A percentile compares a stretch with the other conserved stretches of the same genome.
phyloP scores from a whole-genome alignment of 1,140 invertebrate genomes.

The Orius insidiosus region DNA sequence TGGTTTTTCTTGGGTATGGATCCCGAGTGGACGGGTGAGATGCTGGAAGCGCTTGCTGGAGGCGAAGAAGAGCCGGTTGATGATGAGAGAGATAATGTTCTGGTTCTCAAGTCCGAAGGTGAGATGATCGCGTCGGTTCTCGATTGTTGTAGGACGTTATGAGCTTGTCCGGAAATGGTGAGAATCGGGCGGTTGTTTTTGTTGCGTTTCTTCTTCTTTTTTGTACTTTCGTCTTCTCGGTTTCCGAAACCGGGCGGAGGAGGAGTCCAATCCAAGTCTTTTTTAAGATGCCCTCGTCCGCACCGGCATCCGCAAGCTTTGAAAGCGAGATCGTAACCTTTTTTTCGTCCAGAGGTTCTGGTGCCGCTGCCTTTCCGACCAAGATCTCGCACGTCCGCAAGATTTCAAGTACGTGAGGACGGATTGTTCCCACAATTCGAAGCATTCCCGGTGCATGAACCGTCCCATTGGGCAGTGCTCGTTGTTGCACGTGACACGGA shows the following conservation, averaged over 20 bases:
- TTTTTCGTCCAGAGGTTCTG: constrained; percentile 96
- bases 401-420: constrained; percentile 76
- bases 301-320: constrained; percentile 77
- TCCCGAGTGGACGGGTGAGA: constrained; percentile 41
- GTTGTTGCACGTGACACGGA: constrained; percentile 89
- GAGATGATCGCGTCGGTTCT: constrained; percentile 10
- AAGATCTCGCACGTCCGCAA: constrained; percentile 74
- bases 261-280: constrained; percentile 81
- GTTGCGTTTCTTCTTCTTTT: constrained; percentile 51
- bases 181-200: constrained; percentile 41
- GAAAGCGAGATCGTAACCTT: constrained; percentile 85
- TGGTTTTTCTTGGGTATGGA: constrained; percentile 40
- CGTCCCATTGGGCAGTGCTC: constrained; percentile 68
- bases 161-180: constrained; percentile 28
- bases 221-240: constrained; percentile 28
- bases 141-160: constrained; percentile 8
- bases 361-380: constrained; percentile 82
- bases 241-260: constrained; percentile 32
- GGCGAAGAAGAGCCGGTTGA: constrained; percentile 45
- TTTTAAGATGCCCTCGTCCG: constrained; percentile 78
- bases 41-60: constrained; percentile 41
- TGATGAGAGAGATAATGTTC: constrained; percentile 42
- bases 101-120: constrained; percentile 20
- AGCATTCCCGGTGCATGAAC: constrained; percentile 92
- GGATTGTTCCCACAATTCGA: constrained; percentile 78